phyloP scores from a whole-genome alignment of 2,113 vertebrate genomes.

The Cephalopholis sonnerati region DNA sequence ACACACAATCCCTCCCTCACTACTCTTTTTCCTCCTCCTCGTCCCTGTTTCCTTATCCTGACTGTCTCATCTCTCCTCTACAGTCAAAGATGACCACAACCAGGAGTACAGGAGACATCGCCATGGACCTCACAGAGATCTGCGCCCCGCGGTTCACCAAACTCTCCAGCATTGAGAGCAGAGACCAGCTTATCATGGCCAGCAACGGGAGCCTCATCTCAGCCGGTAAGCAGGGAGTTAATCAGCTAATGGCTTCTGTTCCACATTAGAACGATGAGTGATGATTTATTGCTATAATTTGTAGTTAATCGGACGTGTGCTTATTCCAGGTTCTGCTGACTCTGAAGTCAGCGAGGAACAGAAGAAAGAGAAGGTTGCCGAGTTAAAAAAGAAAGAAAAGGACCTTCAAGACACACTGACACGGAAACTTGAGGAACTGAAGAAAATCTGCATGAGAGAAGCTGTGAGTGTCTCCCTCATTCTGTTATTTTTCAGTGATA shows the following conservation, averaged over 20 bases:
- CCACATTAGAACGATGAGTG: neutral
- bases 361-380: slow-evolving; percentile 94
- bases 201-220: slow-evolving; percentile 97
- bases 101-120: slow-evolving; percentile 93
- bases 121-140: slow-evolving; percentile 93
- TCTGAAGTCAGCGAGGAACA: slow-evolving; percentile 94
- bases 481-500: neutral
- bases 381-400: slow-evolving; percentile 93
- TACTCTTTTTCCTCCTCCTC: neutral
- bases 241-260: slow-evolving; percentile 17
- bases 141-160: slow-evolving; percentile 87
- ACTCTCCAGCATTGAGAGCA: slow-evolving; percentile 87
- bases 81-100: slow-evolving; percentile 94
- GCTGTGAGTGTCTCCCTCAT: slow-evolving; percentile 87
- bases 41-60: neutral
- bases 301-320: slow-evolving; percentile 23
- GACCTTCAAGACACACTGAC: slow-evolving; percentile 90
- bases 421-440: slow-evolving; percentile 92
- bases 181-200: slow-evolving; percentile 94
- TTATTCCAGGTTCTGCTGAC: slow-evolving; percentile 90
- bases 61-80: slow-evolving; percentile 11
- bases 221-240: slow-evolving; percentile 85
- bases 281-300: slow-evolving; percentile 40
- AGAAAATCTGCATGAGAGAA: slow-evolving; percentile 94
- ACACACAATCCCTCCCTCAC: slow-evolving; percentile 8